phyloP scores from a whole-genome alignment of 2,888 invertebrate genomes.

The Bellardia bayeri region DNA sequence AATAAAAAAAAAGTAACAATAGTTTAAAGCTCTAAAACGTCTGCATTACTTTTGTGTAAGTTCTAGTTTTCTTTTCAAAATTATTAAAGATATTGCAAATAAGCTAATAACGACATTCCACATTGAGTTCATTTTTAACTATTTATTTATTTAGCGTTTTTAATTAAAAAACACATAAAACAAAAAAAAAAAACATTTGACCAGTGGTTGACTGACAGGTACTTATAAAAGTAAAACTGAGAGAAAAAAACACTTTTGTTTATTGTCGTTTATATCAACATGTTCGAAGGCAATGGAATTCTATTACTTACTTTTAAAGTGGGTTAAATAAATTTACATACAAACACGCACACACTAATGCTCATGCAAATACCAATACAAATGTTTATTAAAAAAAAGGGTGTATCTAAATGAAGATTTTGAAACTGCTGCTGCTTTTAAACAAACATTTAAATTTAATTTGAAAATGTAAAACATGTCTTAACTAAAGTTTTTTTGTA shows the following conservation, averaged over 20 bases:
- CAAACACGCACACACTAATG: neutral
- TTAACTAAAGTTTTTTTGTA: slow-evolving; percentile 18
- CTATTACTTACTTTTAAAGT: slow-evolving; percentile 50
- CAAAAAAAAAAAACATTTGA: neutral
- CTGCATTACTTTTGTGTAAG: no score
- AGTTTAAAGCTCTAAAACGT: no score
- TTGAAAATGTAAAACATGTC: slow-evolving; percentile 69
- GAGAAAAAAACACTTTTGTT: slow-evolving; percentile 29
- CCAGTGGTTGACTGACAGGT: neutral
- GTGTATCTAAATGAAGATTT: slow-evolving; percentile 42
- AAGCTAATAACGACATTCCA: no score
- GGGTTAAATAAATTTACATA: slow-evolving; percentile 60
- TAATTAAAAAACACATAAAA: neutral
- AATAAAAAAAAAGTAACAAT: no score
- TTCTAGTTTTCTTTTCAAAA: no score
- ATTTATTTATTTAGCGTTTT: neutral
- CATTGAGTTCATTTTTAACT: no score
- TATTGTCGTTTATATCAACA: slow-evolving; percentile 16
- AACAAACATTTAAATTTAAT: slow-evolving; percentile 39
- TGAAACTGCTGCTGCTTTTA: slow-evolving; percentile 11
- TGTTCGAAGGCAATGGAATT: slow-evolving; percentile 14
- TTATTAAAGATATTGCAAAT: no score
- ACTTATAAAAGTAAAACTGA: slow-evolving; percentile 10
- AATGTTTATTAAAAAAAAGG: slow-evolving; percentile 46
- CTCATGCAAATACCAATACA: neutral